phyloP scores from a whole-genome alignment of 2,797 vertebrate species.

The Hylomyscus alleni region DNA sequence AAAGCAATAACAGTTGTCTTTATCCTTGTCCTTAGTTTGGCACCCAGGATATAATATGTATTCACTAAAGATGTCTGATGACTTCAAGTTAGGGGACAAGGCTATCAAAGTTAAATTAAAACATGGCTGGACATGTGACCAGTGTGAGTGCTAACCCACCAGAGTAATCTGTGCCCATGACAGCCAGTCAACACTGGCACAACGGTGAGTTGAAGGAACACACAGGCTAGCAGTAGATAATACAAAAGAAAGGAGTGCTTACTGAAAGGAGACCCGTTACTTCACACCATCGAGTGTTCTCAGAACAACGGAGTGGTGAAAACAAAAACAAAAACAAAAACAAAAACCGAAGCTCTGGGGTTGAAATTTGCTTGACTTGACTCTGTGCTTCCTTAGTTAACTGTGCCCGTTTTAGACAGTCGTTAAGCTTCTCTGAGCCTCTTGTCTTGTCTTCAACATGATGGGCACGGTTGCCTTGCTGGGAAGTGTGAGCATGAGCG shows the following conservation, averaged over 20 bases:
- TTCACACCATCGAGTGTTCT: rapidly evolving
- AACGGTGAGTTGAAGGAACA: not conserved
- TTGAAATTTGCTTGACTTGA: not conserved
- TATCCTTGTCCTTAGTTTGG: not conserved
- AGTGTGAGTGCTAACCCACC: not conserved
- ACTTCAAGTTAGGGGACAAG: not conserved
- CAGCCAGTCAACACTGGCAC: not conserved
- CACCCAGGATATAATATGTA: not conserved
- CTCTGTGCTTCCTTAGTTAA: not conserved
- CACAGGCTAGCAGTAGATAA: not conserved
- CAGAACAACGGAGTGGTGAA: not conserved
- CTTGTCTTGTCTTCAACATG: not conserved
- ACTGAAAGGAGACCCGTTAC: not conserved
- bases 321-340: too few species aligned
- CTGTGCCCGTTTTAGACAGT: not conserved
- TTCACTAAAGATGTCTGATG: not conserved
- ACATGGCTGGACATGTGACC: not conserved
- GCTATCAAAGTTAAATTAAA: conserved; percentile 8
- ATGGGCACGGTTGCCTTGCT: not conserved
- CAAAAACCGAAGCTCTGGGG: not conserved
- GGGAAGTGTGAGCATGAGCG: not conserved
- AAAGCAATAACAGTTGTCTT: not conserved
- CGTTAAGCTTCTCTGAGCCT: not conserved
- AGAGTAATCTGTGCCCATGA: not conserved
- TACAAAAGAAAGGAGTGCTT: not conserved